Evolutionary conservation across 2,888 invertebrate species (phyloP).

Genomic region (Invenusta paracnida): DNA sequence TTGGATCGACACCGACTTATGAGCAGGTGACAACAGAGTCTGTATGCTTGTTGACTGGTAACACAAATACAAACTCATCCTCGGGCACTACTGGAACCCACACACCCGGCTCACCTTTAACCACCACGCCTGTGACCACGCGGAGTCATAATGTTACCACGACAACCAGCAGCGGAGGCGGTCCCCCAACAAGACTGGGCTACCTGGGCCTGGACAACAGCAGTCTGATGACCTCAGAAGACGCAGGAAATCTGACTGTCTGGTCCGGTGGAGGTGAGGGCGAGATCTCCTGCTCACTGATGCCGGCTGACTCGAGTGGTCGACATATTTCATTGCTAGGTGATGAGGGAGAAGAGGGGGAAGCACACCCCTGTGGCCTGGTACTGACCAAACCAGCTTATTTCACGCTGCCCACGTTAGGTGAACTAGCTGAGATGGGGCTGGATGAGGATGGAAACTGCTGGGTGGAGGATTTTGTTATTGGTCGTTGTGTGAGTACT

Average conservation of each 20-base stretch:
- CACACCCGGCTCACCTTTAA: too few relatives aligned
- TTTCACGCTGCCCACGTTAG: constrained; percentile 80
- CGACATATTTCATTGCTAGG: too few relatives aligned
- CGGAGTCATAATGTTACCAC: too few relatives aligned
- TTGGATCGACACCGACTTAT: neutral
- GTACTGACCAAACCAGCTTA: constrained; percentile 75
- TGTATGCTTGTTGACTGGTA: neutral
- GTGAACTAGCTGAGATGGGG: constrained; percentile 66
- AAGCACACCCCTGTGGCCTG: constrained; percentile 64
- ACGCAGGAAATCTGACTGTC: neutral
- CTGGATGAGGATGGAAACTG: constrained; percentile 71
- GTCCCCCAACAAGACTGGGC: neutral
- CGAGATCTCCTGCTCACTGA: neutral
- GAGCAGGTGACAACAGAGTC: neutral
- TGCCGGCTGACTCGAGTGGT: neutral
- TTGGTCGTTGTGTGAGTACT: constrained; percentile 67
- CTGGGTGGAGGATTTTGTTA: constrained; percentile 76
- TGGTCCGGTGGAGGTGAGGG: neutral
- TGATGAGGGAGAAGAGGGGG: neutral
- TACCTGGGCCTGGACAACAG: neutral
- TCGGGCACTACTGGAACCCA: neutral
- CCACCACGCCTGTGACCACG: too few relatives aligned
- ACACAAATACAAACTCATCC: neutral
- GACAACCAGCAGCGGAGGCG: neutral
- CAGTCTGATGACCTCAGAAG: neutral